Conservation (phyloP, 1,140 invertebrate species). For the Apis mellifera region Amel_HAv3.1 CM009944.2:9328501-9329000, state of each 20-base stretch:
- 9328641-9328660: not conserved
- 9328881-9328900: not conserved
- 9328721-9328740: slow-evolving; percentile 41
- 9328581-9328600: too few relatives aligned
- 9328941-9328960: not conserved
- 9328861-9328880: not conserved
- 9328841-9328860: not conserved
- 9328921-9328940: too few relatives aligned
- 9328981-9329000: not conserved
- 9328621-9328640: slow-evolving; percentile 30
- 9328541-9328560: not conserved
- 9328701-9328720: slow-evolving; percentile 12
- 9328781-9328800: not conserved
- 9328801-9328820: not conserved
- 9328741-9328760: not conserved
- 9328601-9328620: too few relatives aligned
- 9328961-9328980: not conserved
- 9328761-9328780: slow-evolving; percentile 17
- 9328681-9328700: slow-evolving; percentile 36
- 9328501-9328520: not conserved
- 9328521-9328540: not conserved
- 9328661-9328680: slow-evolving; percentile 7
- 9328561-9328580: not conserved
- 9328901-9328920: not conserved
- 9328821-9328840: not conserved